phyloP scores from a whole-genome alignment of 2,797 vertebrate species.

The Enteromius argenteus region DNA sequence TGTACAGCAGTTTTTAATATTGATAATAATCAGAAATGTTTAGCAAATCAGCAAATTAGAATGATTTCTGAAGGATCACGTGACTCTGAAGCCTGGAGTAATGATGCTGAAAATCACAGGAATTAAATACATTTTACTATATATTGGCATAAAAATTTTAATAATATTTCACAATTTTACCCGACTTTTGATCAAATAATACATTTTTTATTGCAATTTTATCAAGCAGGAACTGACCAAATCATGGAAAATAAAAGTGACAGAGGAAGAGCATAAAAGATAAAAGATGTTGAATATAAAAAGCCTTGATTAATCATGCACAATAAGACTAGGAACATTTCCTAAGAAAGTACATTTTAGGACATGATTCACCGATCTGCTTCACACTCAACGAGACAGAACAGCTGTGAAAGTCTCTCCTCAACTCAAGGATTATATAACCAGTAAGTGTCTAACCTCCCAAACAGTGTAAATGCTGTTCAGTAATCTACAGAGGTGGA shows the following conservation, averaged over 20 bases:
- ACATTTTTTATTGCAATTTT: background rate
- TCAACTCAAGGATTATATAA: slow-evolving; percentile 16
- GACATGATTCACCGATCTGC: background rate
- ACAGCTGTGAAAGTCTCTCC: slow-evolving; percentile 4
- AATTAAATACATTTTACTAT: background rate
- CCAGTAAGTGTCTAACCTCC: background rate
- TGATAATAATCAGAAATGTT: background rate
- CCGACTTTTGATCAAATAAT: background rate
- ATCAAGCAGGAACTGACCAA: background rate
- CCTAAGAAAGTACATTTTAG: background rate
- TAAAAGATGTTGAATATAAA: background rate
- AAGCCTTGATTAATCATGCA: background rate
- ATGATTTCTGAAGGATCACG: background rate
- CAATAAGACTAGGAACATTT: background rate
- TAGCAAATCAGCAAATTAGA: background rate
- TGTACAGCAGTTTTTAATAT: background rate
- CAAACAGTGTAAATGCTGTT: background rate
- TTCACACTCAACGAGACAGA: background rate
- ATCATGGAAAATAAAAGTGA: background rate
- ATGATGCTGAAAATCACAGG: background rate
- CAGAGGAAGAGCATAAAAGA: background rate
- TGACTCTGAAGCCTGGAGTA: background rate
- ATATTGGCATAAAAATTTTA: background rate
- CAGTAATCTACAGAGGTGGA: background rate
- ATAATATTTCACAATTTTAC: background rate